phyloP scores from a whole-genome alignment of 2,888 invertebrate genomes.

The Saturnia pavonia region DNA sequence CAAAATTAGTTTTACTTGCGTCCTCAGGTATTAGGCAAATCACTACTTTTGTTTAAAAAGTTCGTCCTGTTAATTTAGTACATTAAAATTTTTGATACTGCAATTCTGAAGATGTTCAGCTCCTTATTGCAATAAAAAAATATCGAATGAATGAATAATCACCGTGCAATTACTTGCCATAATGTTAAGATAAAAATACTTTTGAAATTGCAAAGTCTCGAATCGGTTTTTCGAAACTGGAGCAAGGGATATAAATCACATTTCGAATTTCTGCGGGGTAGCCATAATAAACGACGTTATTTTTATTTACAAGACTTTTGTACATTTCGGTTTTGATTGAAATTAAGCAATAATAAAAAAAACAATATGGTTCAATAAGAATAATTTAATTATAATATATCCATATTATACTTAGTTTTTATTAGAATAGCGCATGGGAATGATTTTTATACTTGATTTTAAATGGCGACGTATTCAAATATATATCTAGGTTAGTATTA shows the following conservation, averaged over 20 bases:
- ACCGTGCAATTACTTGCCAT: slow-evolving; percentile 41
- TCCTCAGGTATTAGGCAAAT: too few relatives aligned
- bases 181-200: slow-evolving; percentile 27
- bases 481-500: too few relatives aligned
- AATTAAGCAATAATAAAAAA: neutral
- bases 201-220: slow-evolving; percentile 37
- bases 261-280: slow-evolving; percentile 8
- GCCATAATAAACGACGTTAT: slow-evolving; percentile 7
- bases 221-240: slow-evolving; percentile 30
- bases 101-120: slow-evolving; percentile 3
- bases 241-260: slow-evolving; percentile 25
- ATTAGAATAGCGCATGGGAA: too few relatives aligned
- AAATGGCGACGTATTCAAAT: too few relatives aligned
- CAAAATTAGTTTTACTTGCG: too few relatives aligned
- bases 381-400: too few relatives aligned
- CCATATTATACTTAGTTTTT: too few relatives aligned
- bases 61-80: neutral
- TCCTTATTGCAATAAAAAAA: slow-evolving; percentile 26
- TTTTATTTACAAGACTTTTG: neutral
- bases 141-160: slow-evolving; percentile 43
- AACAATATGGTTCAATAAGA: too few relatives aligned
- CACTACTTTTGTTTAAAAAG: neutral
- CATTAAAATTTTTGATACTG: neutral
- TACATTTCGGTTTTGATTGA: neutral
- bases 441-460: too few relatives aligned